phyloP scores from a whole-genome alignment of 2,113 vertebrate genomes.

The Hypanus sabinus region DNA sequence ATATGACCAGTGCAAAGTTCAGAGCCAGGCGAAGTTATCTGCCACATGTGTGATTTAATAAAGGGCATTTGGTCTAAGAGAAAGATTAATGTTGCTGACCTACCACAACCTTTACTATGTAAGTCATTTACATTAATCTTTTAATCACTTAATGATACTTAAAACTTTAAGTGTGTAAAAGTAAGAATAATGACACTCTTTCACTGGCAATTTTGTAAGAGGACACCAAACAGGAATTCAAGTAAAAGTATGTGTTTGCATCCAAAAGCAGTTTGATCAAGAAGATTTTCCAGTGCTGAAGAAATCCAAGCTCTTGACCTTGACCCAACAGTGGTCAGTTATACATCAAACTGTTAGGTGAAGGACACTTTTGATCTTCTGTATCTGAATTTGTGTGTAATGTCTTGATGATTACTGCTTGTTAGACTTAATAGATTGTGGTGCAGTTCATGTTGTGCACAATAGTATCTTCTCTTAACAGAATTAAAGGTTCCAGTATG shows the following conservation, averaged over 20 bases:
- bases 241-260: neutral
- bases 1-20: too few species aligned
- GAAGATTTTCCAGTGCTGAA: neutral
- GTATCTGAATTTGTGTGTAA: neutral
- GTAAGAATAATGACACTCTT: neutral
- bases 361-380: neutral
- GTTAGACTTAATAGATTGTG: neutral
- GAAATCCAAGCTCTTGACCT: neutral
- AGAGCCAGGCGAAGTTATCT: neutral
- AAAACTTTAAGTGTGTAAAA: slow-evolving; percentile 17
- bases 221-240: neutral
- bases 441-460: neutral
- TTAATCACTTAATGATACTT: neutral
- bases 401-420: neutral
- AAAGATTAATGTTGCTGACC: neutral
- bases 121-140: neutral
- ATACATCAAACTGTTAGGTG: neutral
- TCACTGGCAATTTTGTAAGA: neutral
- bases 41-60: neutral
- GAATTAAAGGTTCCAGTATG: neutral
- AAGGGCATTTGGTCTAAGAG: neutral
- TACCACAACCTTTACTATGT: neutral
- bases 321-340: neutral
- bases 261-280: neutral
- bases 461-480: neutral